Evolutionary conservation across 2,113 vertebrate species (phyloP), one percentile per base, ranked within the genome.

Genomic region (Oncorhynchus mykiss): DNA sequence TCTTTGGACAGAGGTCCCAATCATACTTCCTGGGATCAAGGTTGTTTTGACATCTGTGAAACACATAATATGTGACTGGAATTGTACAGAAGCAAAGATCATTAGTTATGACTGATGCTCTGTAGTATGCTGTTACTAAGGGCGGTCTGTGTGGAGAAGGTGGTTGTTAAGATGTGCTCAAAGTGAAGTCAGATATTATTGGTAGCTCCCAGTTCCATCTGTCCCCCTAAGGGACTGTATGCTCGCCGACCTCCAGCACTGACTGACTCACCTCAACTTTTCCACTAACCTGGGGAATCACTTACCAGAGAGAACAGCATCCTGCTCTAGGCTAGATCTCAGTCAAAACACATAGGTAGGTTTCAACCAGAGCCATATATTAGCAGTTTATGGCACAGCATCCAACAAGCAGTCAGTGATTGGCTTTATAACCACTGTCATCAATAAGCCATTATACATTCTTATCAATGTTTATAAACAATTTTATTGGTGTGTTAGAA

Each of bases 131-230:
- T 25, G 49, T 59, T 73, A 12, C 24, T 78, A n/a, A 45, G 68
- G 60, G 45, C 1, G 20, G 29, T 78, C 31, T 73, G 22, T 62
- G 34, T 48, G 64, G 39, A 31, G 54, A 34, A 14, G 82, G 71
- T 80, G 70, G 80, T 73, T 18, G 18, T 8, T 80, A 66, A 74
- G 67, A 48, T 60, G 25, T 16, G 69, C 74, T 82, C 62, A 49
- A 59, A 54, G 70, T 67, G 29, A 85, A 81, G 70, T 68, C 65
- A 86, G 71, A 2, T 87, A 87, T 88, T 87, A 84, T 88, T 87
- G 88, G 27, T 81, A 64, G 74, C 72, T 82, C 51, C 74, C 70
- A 68, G 78, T 74, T 66, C 81, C 7, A 54, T 54, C 51, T 14
- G 22, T 68, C 62, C 84, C 87, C 81, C 1, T 67, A 78, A 74